A percentile compares a stretch with the other conserved stretches of the same genome.
phyloP scores from a whole-genome alignment of 2,888 invertebrate species.

The Cabera pusaria region DNA sequence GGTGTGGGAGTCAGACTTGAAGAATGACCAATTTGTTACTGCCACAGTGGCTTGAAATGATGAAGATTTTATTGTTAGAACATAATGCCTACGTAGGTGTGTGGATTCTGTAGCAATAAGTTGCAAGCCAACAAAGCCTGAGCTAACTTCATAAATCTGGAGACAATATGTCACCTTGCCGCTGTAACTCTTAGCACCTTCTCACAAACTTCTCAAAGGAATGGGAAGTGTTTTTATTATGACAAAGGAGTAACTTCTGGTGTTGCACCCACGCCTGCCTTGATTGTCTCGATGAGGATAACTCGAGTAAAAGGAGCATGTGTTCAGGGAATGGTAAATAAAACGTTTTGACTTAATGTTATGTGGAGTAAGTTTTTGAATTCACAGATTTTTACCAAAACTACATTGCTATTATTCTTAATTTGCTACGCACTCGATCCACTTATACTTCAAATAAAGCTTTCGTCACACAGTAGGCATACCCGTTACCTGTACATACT shows the following conservation, averaged over 20 bases:
- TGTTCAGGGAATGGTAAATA: conserved; percentile 34
- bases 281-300: conserved; percentile 56
- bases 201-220: neutral
- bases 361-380: no score
- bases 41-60: conserved; percentile 58
- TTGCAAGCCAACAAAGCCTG: conserved; percentile 59
- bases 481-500: no score
- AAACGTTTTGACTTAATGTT: no score
- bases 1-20: conserved; percentile 61
- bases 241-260: conserved; percentile 8
- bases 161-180: conserved; percentile 2
- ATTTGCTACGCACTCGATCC: no score
- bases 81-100: conserved; percentile 59
- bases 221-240: conserved; percentile 1
- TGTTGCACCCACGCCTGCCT: conserved; percentile 51
- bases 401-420: no score
- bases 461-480: no score
- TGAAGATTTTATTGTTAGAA: conserved; percentile 68
- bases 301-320: conserved; percentile 42
- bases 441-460: no score
- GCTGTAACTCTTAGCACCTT: conserved; percentile 1
- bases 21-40: conserved; percentile 74
- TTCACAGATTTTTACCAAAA: no score
- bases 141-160: conserved; percentile 10
- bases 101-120: conserved; percentile 59